phyloP scores from a whole-genome alignment of 1,140 invertebrate genomes.

The Sinonovacula constricta region DNA sequence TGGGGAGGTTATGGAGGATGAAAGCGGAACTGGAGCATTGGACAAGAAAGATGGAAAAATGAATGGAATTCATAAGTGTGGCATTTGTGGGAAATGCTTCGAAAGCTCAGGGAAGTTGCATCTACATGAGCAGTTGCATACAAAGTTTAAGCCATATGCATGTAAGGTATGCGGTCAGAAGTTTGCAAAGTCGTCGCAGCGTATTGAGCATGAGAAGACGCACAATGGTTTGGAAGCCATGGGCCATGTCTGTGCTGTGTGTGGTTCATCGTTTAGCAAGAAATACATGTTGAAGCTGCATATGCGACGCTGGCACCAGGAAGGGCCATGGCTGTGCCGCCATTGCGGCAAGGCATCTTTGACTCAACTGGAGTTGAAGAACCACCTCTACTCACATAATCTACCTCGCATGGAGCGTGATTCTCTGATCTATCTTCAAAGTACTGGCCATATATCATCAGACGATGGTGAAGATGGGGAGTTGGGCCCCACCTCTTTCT shows the following conservation, averaged over 20 bases:
- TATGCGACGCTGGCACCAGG: slow-evolving; percentile 78
- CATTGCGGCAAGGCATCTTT: slow-evolving; percentile 77
- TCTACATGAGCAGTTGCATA: slow-evolving; percentile 67
- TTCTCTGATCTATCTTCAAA: slow-evolving; percentile 80
- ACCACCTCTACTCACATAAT: slow-evolving; percentile 68
- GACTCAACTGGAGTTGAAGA: slow-evolving; percentile 60
- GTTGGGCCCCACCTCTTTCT: slow-evolving; percentile 13
- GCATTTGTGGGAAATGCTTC: slow-evolving; percentile 66
- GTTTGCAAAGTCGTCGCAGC: slow-evolving; percentile 64
- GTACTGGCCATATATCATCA: slow-evolving; percentile 82
- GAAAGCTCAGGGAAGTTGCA: slow-evolving; percentile 60
- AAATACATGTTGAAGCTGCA: slow-evolving; percentile 80
- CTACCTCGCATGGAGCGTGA: slow-evolving; percentile 60
- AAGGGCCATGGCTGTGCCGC: slow-evolving; percentile 80
- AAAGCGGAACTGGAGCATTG: slow-evolving; percentile 1
- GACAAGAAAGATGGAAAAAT: slow-evolving; percentile 51
- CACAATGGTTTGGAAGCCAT: slow-evolving; percentile 73
- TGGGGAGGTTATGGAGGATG: slow-evolving; percentile 1
- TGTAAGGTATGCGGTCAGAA: slow-evolving; percentile 70
- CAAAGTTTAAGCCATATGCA: slow-evolving; percentile 67
- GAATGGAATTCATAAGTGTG: slow-evolving; percentile 57
- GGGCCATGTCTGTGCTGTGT: slow-evolving; percentile 81
- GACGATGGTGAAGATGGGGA: slow-evolving; percentile 9
- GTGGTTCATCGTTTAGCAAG: slow-evolving; percentile 81
- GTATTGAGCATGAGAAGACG: slow-evolving; percentile 65